Conservation (phyloP, 2,797 vertebrate species). For the Halcyon chelicuti region DNA sequence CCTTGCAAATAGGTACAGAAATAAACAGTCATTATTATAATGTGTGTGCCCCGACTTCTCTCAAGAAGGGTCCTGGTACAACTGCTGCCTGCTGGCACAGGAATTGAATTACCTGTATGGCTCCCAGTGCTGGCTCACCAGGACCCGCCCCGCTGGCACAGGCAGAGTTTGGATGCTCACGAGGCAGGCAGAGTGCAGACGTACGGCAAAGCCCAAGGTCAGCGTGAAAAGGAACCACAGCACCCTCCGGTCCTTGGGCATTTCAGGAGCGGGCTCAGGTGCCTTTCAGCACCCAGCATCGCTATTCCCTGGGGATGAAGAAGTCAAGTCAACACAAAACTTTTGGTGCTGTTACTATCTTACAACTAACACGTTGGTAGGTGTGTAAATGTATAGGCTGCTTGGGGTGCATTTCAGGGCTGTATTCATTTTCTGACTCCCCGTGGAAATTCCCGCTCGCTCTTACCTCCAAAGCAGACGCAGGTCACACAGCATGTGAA, state of each 20-base stretch:
- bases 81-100: background rate
- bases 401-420: background rate
- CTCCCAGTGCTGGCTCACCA: background rate
- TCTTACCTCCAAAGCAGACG: background rate
- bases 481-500: background rate
- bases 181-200: background rate
- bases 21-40: background rate
- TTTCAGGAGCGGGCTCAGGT: background rate
- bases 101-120: background rate
- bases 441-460: background rate
- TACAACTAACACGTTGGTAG: background rate
- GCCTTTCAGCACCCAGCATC: background rate
- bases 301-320: background rate
- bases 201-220: background rate
- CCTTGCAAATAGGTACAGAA: background rate
- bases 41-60: background rate
- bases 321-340: background rate
- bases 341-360: background rate
- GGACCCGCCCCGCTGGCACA: rapidly evolving
- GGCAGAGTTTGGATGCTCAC: background rate
- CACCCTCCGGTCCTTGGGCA: background rate
- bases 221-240: background rate
- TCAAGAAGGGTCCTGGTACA: background rate
- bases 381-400: background rate
- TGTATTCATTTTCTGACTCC: background rate